Evolutionary conservation across 2,113 vertebrate species (phyloP), one percentile per base, ranked within the genome.

Genomic region (Halichoerus grypus): DNA sequence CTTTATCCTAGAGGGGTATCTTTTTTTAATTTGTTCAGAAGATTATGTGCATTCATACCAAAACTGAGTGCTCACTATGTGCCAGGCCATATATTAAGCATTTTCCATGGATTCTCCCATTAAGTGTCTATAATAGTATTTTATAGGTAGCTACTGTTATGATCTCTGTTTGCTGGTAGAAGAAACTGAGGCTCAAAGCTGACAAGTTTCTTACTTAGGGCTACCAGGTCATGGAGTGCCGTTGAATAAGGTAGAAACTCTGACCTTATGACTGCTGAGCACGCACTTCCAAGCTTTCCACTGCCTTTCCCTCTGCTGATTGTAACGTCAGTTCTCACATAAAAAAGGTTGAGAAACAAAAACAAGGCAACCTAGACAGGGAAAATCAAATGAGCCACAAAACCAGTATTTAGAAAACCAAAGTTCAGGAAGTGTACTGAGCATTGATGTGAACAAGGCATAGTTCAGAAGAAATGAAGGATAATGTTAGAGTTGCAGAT

Each of bases 141-240:
- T 36, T 33, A 22, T 42, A 71, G 13, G 28, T 36, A 71, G 69
- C 16, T 49, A 36, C 28, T 69, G 9, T 57, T 65, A 24, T 5
- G 22, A 63, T 8, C n/a, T 65, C 31, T 83, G 7, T 49, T 86
- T 61, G 55, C 49, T 80, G 9, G 7, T 15, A 22, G 92, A 90
- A 36, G 42, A 83, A 31, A 33, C 39, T 49, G 11, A 59, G 10
- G 4, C 16, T 81, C n/a, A 7, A 24, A 67, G 51, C n/a, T 36
- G 22, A 26, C 10, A 26, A 36, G 1, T 12, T 49, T 55, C 76
- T 71, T 71, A 3, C 53, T 21, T 76, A 49, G 26, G 33, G 12
- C 24, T 31, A 57, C 7, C 53, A 8, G 13, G 4, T 88, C 53
- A 39, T 0, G 0, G 1, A 83, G 19, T 0, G 0, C 24, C 57